phyloP scores from a whole-genome alignment of 2,113 vertebrate species.

The Eonycteris spelaea region DNA sequence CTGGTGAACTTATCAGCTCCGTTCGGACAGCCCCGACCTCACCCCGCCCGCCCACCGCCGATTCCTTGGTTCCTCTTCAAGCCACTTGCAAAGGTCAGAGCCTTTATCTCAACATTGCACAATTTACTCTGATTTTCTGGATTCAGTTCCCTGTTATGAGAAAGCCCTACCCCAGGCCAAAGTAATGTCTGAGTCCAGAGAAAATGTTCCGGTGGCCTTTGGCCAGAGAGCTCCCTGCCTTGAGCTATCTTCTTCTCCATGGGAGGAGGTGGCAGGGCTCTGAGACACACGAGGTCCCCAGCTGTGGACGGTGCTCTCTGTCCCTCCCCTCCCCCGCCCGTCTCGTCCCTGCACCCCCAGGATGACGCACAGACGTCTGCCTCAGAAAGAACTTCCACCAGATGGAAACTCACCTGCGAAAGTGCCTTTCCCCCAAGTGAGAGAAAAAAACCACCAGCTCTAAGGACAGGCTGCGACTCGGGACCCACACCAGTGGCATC shows the following conservation, averaged over 20 bases:
- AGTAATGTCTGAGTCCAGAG: neutral
- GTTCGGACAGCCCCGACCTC: neutral
- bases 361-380: neutral
- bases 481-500: neutral
- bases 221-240: neutral
- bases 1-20: neutral
- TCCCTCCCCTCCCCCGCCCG: rapidly evolving
- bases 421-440: neutral
- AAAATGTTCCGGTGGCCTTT: neutral
- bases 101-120: neutral
- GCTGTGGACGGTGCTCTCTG: rapidly evolving
- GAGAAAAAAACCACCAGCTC: neutral
- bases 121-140: neutral
- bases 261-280: neutral
- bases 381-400: neutral
- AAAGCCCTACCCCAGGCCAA: neutral
- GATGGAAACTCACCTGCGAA: neutral
- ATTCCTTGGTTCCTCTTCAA: neutral
- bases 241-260: neutral
- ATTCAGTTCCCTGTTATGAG: neutral
- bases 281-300: rapidly evolving
- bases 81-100: neutral
- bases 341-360: neutral
- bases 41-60: too few species aligned
- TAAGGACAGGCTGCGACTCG: neutral